A percentile compares a stretch with the other conserved stretches of the same genome.
phyloP scores from a whole-genome alignment of 2,888 invertebrate species.

The Metalampra italica region DNA sequence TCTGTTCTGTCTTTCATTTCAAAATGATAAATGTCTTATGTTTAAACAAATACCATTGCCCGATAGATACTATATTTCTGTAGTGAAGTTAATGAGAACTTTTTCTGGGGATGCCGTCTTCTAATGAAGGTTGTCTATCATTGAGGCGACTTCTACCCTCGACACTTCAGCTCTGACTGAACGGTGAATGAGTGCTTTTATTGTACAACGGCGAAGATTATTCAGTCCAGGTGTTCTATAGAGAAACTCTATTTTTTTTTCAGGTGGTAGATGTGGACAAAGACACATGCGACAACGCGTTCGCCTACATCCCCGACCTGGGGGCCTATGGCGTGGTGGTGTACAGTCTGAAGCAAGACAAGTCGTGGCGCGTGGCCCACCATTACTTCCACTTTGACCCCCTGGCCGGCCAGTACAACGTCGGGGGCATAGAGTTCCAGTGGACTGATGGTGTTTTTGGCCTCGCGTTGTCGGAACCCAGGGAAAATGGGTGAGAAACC shows the following conservation, averaged over 20 bases:
- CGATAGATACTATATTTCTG: too few relatives aligned
- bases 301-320: slow-evolving; percentile 87
- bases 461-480: slow-evolving; percentile 81
- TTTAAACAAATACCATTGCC: too few relatives aligned
- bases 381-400: slow-evolving; percentile 93
- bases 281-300: slow-evolving; percentile 85
- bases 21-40: too few relatives aligned
- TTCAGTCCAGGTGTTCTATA: too few relatives aligned
- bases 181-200: too few relatives aligned
- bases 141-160: too few relatives aligned
- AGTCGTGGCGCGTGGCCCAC: slow-evolving; percentile 88
- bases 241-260: slow-evolving; percentile 20
- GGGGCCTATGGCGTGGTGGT: slow-evolving; percentile 87
- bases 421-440: slow-evolving; percentile 89
- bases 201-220: too few relatives aligned
- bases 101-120: too few relatives aligned
- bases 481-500: slow-evolving; percentile 71
- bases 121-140: too few relatives aligned
- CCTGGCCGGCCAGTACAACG: slow-evolving; percentile 84
- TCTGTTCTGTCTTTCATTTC: too few relatives aligned
- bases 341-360: slow-evolving; percentile 84
- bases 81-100: too few relatives aligned
- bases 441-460: slow-evolving; percentile 92
- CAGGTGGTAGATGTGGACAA: slow-evolving; percentile 84
- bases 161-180: too few relatives aligned